These are phyloP conservation scores for Callosobruchus maculatus DNA, from an alignment of 2,888 invertebrate species.

Conservation along the genomic window DNA sequence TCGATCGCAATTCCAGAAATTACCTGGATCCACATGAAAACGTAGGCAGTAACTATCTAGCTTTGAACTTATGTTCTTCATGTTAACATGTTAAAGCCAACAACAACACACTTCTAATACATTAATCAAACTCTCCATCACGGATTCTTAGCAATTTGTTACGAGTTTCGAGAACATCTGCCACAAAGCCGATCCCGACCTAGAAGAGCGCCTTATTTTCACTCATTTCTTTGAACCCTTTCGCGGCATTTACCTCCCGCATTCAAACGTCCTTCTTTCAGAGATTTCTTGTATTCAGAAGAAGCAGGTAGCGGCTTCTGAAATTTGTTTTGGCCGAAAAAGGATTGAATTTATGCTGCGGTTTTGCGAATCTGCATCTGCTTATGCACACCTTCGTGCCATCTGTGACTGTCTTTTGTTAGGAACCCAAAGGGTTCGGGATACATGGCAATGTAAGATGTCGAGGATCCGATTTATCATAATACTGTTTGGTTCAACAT, in stretches of 20 bases:
- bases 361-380: slow-evolving; percentile 17
- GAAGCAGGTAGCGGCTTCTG: slow-evolving; percentile 16
- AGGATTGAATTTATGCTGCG: slow-evolving; percentile 21
- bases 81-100: background rate
- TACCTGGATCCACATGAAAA: too few relatives aligned
- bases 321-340: slow-evolving; percentile 22
- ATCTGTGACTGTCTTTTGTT: background rate
- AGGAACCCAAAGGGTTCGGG: background rate
- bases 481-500: background rate
- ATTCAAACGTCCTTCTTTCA: background rate
- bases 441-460: background rate
- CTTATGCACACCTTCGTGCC: slow-evolving; percentile 1
- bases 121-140: background rate
- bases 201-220: background rate
- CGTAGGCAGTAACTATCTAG: too few relatives aligned
- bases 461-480: background rate
- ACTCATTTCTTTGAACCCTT: background rate
- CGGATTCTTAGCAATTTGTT: background rate
- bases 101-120: background rate
- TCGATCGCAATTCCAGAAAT: too few relatives aligned
- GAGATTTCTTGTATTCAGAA: slow-evolving; percentile 14
- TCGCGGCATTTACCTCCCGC: background rate
- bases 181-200: background rate
- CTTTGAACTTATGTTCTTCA: too few relatives aligned
- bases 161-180: background rate